Evolutionary conservation across 1,140 invertebrate genomes (phyloP).

Genomic region (Uloborus diversus): DNA sequence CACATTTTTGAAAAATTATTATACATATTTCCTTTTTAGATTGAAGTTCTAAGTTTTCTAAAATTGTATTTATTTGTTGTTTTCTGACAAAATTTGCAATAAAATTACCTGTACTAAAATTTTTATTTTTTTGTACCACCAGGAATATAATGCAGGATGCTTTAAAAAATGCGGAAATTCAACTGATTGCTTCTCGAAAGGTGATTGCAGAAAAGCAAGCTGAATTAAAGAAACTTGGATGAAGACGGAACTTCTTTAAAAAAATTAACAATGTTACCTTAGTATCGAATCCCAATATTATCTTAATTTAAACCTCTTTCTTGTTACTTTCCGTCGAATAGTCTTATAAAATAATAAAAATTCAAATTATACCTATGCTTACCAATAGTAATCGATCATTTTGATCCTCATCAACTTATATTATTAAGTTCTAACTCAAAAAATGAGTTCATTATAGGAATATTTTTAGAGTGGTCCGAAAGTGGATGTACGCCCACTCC

Average conservation of each 20-base stretch:
- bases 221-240: not conserved
- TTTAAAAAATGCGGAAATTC: not conserved
- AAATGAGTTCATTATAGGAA: no score
- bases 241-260: not conserved
- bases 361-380: not conserved
- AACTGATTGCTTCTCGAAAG: not conserved
- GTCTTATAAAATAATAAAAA: not conserved
- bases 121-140: not conserved
- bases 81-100: not conserved
- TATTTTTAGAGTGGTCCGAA: no score
- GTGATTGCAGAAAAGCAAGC: not conserved
- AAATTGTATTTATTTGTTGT: not conserved
- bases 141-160: not conserved
- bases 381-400: not conserved
- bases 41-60: not conserved
- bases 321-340: no score
- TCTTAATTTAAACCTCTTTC: not conserved
- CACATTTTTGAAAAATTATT: no score
- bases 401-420: not conserved
- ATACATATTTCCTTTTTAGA: no score
- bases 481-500: no score
- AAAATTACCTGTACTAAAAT: not conserved
- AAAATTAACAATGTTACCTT: not conserved
- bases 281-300: not conserved
- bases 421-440: no score